phyloP scores from a whole-genome alignment of 2,113 vertebrate genomes.

The Bos indicus region DNA sequence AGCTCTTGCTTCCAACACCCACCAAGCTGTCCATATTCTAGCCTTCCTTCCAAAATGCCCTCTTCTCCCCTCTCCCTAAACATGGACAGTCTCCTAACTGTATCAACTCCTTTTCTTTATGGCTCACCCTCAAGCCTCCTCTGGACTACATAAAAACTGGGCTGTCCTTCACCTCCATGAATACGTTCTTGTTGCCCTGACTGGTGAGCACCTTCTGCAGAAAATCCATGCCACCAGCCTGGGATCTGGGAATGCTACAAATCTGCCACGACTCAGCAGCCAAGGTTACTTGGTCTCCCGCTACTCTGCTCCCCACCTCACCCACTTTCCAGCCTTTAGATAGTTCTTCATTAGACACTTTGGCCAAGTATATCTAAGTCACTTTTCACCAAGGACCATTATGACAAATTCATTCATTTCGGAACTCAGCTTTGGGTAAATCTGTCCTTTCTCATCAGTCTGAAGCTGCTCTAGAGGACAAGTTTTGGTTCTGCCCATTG shows the following conservation, averaged over 20 bases:
- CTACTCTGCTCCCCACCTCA: background rate
- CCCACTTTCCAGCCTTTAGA: background rate
- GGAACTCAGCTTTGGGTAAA: background rate
- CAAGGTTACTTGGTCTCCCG: background rate
- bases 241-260: background rate
- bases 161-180: background rate
- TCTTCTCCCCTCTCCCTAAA: background rate
- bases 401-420: background rate
- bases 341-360: background rate
- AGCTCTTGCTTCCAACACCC: background rate
- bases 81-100: background rate
- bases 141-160: background rate
- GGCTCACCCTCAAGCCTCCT: background rate
- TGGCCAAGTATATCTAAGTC: background rate
- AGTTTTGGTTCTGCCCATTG: background rate
- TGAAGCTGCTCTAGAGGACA: background rate
- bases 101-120: background rate
- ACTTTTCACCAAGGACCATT: background rate
- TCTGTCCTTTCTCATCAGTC: background rate
- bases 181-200: background rate
- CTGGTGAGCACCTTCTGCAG: background rate
- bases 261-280: fast-evolving
- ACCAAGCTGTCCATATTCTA: background rate
- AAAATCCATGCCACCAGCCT: background rate
- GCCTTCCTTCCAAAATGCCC: background rate